Percentiles rank a stretch among this genome's conserved stretches.
phyloP scores from a whole-genome alignment of 2,797 vertebrate genomes.

The Hydrolagus colliei region DNA sequence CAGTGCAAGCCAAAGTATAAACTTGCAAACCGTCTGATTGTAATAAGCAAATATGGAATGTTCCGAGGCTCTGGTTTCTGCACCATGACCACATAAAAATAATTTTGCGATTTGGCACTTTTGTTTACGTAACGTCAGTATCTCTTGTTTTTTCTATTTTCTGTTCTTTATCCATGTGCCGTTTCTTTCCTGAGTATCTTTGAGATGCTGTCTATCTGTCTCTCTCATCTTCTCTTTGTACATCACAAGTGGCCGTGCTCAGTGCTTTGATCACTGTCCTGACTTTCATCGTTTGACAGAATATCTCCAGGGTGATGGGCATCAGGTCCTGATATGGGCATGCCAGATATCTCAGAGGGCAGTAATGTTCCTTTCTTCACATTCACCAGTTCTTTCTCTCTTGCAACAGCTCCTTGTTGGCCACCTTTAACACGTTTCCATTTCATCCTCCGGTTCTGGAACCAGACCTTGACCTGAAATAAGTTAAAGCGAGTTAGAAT shows the following conservation, averaged over 20 bases:
- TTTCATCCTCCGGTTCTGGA: conserved; percentile 97
- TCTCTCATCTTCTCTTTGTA: conserved; percentile 37
- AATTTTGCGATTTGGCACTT: too few relatives aligned
- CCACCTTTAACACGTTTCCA: conserved; percentile 98
- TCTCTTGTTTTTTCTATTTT: background rate
- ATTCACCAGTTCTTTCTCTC: conserved; percentile 95
- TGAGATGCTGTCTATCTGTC: conserved; percentile 39
- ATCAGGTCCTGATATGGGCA: conserved; percentile 56
- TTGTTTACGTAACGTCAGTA: background rate
- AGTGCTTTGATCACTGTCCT: conserved; percentile 93
- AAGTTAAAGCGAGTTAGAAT: background rate
- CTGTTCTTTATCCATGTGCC: conserved; percentile 33
- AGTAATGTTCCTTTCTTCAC: conserved; percentile 94
- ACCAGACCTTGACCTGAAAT: conserved; percentile 94
- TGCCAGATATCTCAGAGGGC: conserved; percentile 89
- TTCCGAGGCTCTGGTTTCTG: conserved; percentile 46
- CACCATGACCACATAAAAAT: conserved; percentile 21
- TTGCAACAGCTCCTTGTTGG: conserved; percentile 87
- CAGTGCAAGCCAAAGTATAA: conserved; percentile 83
- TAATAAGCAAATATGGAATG: conserved; percentile 70
- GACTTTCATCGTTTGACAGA: conserved; percentile 89
- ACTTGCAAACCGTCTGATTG: conserved; percentile 58
- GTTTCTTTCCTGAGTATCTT: conserved; percentile 69
- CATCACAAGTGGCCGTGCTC: conserved; percentile 95
- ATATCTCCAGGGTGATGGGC: conserved; percentile 92